phyloP scores from a whole-genome alignment of 2,797 vertebrate genomes.

The Cichlasoma orientale region DNA sequence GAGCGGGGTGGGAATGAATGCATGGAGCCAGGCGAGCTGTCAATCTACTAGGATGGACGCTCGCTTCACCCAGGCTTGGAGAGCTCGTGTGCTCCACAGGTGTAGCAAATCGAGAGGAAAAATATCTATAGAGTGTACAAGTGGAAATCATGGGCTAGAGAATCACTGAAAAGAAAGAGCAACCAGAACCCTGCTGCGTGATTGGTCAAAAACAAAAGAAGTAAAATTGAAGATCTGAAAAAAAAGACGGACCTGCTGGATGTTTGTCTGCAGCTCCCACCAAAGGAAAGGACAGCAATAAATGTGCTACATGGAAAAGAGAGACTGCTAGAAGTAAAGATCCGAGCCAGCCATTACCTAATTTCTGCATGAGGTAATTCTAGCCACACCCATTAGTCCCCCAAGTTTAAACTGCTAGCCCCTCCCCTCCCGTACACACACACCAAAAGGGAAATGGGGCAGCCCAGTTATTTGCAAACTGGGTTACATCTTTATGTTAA shows the following conservation, averaged over 20 bases:
- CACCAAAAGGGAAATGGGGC: conserved; percentile 14
- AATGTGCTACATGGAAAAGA: conserved; percentile 39
- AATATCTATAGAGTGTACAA: not conserved
- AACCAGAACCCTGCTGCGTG: conserved; percentile 5
- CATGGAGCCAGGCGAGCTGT: conserved; percentile 50
- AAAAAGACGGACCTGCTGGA: not conserved
- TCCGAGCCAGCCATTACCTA: conserved; percentile 44
- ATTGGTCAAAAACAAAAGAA: conserved; percentile 1
- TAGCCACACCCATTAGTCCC: conserved; percentile 53
- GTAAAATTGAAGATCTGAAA: not conserved
- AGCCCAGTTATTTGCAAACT: conserved; percentile 20
- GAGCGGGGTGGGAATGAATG: conserved; percentile 53
- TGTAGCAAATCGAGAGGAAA: not conserved
- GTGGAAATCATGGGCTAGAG: not conserved
- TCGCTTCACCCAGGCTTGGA: conserved; percentile 41
- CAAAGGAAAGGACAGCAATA: conserved; percentile 42
- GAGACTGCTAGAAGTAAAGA: conserved; percentile 34
- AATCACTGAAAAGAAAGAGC: conserved; percentile 1
- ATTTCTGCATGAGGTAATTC: conserved; percentile 69
- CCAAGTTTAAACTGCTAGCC: conserved; percentile 33
- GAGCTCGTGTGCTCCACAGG: not conserved
- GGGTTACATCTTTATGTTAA: conserved; percentile 7
- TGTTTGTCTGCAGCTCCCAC: conserved; percentile 4
- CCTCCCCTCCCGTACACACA: conserved; percentile 16
- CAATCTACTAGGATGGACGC: conserved; percentile 46